Evolutionary conservation across 2,113 vertebrate genomes (phyloP).

Genomic region (Silurus glanis): DNA sequence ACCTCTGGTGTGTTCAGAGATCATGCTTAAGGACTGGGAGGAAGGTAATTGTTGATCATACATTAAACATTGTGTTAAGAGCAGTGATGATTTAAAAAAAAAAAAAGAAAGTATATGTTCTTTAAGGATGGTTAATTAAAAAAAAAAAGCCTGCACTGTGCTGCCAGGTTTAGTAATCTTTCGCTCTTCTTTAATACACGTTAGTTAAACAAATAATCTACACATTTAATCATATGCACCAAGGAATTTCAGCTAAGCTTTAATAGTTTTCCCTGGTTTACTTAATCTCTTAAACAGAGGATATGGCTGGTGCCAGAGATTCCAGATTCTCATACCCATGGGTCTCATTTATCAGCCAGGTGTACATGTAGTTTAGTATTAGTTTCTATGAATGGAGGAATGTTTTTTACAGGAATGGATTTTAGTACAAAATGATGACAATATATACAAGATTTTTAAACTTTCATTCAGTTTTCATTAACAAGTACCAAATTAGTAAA

Average conservation of each 20-base stretch:
- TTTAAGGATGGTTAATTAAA: not conserved
- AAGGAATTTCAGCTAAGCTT: not conserved
- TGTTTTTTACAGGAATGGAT: too few relatives aligned
- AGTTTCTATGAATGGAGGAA: not conserved
- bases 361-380: not conserved
- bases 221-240: not conserved
- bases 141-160: not conserved
- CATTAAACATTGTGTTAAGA: not conserved
- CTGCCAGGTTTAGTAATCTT: not conserved
- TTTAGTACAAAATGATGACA: too few relatives aligned
- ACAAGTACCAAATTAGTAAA: too few relatives aligned
- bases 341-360: not conserved
- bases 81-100: not conserved
- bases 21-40: slow-evolving; percentile 90
- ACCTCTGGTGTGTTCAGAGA: slow-evolving; percentile 92
- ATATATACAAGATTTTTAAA: too few relatives aligned
- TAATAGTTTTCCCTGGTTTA: not conserved
- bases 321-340: not conserved
- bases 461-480: too few relatives aligned
- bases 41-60: slow-evolving; percentile 79
- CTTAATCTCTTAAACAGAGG: not conserved
- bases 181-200: not conserved
- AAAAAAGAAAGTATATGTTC: not conserved
- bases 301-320: not conserved
- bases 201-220: not conserved